Evolutionary conservation across 2,888 invertebrate species (phyloP).

Genomic region (Catocala sponsa): DNA sequence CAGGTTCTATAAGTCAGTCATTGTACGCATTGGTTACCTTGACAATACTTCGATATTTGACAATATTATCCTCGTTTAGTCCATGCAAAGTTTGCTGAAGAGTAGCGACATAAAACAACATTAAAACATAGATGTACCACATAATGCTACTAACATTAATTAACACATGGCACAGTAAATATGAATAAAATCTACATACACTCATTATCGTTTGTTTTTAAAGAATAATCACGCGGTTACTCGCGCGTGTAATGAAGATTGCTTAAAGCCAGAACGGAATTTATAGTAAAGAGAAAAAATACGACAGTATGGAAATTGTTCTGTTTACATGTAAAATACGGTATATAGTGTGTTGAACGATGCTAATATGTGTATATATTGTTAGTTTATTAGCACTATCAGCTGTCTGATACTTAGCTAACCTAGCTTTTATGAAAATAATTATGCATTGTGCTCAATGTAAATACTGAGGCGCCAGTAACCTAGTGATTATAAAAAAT

Average conservation of each 20-base stretch:
- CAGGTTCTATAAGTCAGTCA: too few species aligned
- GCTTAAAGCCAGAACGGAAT: slow-evolving; percentile 51
- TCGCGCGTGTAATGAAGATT: slow-evolving; percentile 8
- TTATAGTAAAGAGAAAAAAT: slow-evolving; percentile 51
- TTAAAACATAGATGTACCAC: background rate
- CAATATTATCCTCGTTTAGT: background rate
- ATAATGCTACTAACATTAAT: slow-evolving; percentile 12
- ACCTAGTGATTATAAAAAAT: too few species aligned
- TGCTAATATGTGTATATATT: background rate
- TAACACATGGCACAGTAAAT: slow-evolving; percentile 10
- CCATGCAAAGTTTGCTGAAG: background rate
- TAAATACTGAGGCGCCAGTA: too few species aligned
- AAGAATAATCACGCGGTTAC: slow-evolving; percentile 4
- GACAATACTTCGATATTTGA: too few species aligned
- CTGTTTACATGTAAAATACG: background rate
- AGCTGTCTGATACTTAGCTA: too few species aligned
- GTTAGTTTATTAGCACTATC: too few species aligned
- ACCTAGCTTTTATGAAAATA: too few species aligned
- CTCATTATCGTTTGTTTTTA: slow-evolving; percentile 8
- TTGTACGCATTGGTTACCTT: too few species aligned
- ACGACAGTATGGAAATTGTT: background rate
- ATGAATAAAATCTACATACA: slow-evolving; percentile 10
- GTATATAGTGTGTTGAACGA: background rate
- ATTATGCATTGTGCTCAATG: too few species aligned
- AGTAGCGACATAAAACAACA: background rate